phyloP scores from a whole-genome alignment of 2,113 vertebrate genomes.

The Enhydra lutris region DNA sequence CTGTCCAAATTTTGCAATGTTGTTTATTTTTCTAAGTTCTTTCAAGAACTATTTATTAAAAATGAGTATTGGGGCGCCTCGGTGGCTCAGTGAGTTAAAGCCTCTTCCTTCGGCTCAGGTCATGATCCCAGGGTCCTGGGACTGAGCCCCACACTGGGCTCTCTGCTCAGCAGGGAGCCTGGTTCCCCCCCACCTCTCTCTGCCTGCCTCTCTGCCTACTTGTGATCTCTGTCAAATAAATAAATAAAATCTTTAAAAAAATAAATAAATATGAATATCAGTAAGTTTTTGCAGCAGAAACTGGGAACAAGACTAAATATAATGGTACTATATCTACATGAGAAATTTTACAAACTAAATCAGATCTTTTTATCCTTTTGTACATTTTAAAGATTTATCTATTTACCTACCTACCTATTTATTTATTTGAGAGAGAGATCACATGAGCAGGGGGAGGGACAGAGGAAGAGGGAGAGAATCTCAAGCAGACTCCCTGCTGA shows the following conservation, averaged over 20 bases:
- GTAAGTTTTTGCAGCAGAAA: neutral
- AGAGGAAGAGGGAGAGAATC: neutral
- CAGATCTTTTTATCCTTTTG: neutral
- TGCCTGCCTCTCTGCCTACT: no score
- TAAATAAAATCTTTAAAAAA: no score
- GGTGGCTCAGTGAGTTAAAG: no score
- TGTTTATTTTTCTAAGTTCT: neutral
- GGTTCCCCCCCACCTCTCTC: no score
- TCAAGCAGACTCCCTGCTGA: neutral
- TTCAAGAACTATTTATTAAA: neutral
- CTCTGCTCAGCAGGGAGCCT: no score
- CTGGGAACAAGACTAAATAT: neutral
- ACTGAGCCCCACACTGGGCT: no score
- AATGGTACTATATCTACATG: neutral
- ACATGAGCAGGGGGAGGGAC: neutral
- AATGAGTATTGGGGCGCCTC: no score
- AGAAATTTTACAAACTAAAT: neutral
- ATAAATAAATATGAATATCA: neutral
- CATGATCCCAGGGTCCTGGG: no score
- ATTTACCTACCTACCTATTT: neutral
- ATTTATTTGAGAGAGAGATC: neutral
- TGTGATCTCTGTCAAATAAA: no score
- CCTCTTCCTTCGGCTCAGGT: no score
- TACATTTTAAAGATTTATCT: neutral
- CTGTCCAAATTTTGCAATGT: neutral